Evolutionary conservation across 2,888 invertebrate genomes (phyloP).

Genomic region (Deilephila porcellus): DNA sequence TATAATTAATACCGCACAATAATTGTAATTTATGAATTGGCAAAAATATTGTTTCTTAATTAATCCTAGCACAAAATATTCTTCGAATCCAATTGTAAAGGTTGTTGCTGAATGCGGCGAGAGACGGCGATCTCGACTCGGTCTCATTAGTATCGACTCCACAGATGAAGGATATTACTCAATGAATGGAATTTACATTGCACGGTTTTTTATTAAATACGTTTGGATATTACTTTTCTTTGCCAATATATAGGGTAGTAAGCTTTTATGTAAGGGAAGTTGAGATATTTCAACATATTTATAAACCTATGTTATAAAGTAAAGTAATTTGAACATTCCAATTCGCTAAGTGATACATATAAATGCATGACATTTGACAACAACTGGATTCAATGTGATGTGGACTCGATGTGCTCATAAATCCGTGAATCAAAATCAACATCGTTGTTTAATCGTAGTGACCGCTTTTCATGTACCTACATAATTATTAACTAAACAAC

Average conservation of each 20-base stretch:
- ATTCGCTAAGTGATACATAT: not conserved
- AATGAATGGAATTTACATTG: constrained; percentile 20
- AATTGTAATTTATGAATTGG: not conserved
- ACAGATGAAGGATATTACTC: constrained; percentile 11
- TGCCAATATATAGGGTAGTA: too few relatives aligned
- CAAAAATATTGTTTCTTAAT: constrained; percentile 4
- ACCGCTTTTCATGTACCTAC: not conserved
- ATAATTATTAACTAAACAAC: not conserved
- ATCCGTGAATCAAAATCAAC: not conserved
- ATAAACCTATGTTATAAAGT: not conserved
- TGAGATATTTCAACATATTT: too few relatives aligned
- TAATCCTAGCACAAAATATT: not conserved
- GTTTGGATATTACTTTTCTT: not conserved
- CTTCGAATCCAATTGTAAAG: not conserved
- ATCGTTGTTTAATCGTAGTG: not conserved
- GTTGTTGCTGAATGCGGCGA: not conserved
- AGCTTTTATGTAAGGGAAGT: too few relatives aligned
- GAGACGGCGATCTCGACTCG: not conserved
- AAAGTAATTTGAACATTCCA: not conserved
- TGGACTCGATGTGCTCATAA: constrained; percentile 1
- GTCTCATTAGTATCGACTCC: constrained; percentile 17
- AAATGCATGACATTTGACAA: not conserved
- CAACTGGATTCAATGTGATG: not conserved
- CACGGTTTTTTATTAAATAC: constrained; percentile 4
- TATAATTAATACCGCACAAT: not conserved